Base-by-base conservation (phyloP, 2,113 vertebrate genomes). In the Sialia sialis region DNA sequence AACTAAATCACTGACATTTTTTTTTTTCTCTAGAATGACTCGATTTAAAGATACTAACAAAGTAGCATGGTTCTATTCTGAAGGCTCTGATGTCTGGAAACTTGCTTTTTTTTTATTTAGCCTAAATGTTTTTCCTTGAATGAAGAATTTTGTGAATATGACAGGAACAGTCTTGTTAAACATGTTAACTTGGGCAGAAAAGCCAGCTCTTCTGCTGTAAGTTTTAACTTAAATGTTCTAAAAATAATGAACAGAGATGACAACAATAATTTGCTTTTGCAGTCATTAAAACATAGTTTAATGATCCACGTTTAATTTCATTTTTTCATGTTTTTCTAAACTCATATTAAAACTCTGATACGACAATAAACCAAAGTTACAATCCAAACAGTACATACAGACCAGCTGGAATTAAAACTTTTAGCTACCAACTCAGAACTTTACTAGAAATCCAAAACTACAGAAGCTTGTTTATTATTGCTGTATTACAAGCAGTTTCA, bases 361-460 rank as follows among this genome's bases (percentile, higher is more conserved):
- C 1, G 17, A 75, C 68, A 70, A 84, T 41, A 93, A 87, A 84
- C 52, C 79, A 63, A 89, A 96, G 63, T 64, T 74, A 92, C 76
- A 96, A 83, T 84, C 63, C 66, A 49, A 94, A 64, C 84, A 93
- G 91, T 27, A 96, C 46, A 84, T 9, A 94, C 2, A 73, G n/a
- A 92, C 77, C 78, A 62, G 72, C n/a, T 70, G 87, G 44, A 95
- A 95, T 85, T 51, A 59, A 97, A 95, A 95, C 69, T 66, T 88
- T 43, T 39, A 82, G 88, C 54, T 94, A 89, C 34, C 51, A 93
- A 96, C 78, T 46, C 38, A 91, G 25, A 95, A 95, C 88, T 94
- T 94, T 62, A 83, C 38, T 93, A 85, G 52, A 93, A 93, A 70
- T 82, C 77, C 97, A 73, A 96, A 96, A 88, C 48, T 29, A 94